Evolutionary conservation across 2,888 invertebrate species (phyloP), one percentile per base, ranked within the genome.

Genomic region (Ametastegia equiseti): DNA sequence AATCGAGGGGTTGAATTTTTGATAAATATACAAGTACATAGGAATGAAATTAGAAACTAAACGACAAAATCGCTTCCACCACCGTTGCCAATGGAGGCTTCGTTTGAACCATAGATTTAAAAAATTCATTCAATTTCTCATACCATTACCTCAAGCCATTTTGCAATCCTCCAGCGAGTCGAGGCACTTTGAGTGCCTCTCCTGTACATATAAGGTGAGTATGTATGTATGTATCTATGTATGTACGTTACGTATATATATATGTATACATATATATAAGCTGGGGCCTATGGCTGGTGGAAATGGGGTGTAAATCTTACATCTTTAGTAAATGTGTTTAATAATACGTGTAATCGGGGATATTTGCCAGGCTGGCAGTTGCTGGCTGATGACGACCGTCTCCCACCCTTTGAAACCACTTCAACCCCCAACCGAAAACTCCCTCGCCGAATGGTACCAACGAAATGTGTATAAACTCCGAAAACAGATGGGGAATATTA

Each of bases 51-150:
- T 60, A 4, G 23, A 60, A 9, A 1, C 30, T 60, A 60, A 60
- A 15, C 30, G 30, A 5, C 30, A 15, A 60, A 30, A 60, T 60
- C 15, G 23, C 30, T 6, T 15, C 30, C 30, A 30, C 4, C 60
- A 23, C 30, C 19, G 60, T 15, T 60, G 30, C 54, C 23, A n/a
- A n/a, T n/a, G n/a, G n/a, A n/a, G 19, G 54, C 2, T 30, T 30
- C 15, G 13, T 69, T 45, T 69, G 13, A 13, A 19, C 30, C 60
- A 78, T 78, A 42, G 23, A 39, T 13, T 27, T 71, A 54, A 81
- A 81, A 81, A 81, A 77, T 81, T 81, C 71, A 80, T 80, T 81
- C 81, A 81, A 81, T 81, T 81, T 81, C 81, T 39, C 77, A 78
- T 45, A 63, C 75, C 81, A 81, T 81, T 81, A 81, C 81, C 75